Base-by-base conservation (phyloP, 23 tunicate genomes). In the Trididemnum miniatum region DNA sequence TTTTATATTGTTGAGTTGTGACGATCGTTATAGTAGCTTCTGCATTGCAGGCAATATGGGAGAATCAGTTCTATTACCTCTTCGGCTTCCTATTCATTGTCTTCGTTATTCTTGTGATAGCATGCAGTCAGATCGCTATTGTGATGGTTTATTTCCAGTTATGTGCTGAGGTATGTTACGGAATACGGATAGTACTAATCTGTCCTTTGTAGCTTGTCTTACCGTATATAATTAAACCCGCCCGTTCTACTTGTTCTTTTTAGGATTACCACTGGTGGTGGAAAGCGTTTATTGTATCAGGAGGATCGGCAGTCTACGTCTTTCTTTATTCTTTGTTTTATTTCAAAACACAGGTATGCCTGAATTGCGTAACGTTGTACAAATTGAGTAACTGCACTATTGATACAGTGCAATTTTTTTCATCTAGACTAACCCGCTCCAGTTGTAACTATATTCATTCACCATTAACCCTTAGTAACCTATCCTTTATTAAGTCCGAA, bases 201-300 rank as follows among this genome's bases (percentile, higher is more conserved):
- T 7, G 9, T 7, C 54, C 9, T 44, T 44, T 7, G 54, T 7
- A 44, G 54, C 9, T 7, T 44, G 54, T 44, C 15, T 9, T 7
- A 15, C 12, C 15, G 54, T 9, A 15, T 44, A 7, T 44, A 44
- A 15, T 44, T 15, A 44, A 7, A 9, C 9, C 9, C 9, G 15
- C 54, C 15, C 12, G 37, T 5, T 5, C 0, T 59, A 34, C 28
- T 51, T 50, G 35, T 59, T 84, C 30, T 34, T 76, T 77, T 18
- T 35, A 96, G 97, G 99, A 96, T 83, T 96, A 96, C 60, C 99
- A 96, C 72, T 96, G 99, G 99, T 96, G 99, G 99, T 96, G 99
- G 99, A 97, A 90, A 52, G 84, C 94, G 28, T 96, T 96, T 63
- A 74, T 96, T 20, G 99, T 96, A 23, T 96, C 99, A 1, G 99